phyloP scores from a whole-genome alignment of 2,888 invertebrate genomes.

The Epistrophe grossulariae region DNA sequence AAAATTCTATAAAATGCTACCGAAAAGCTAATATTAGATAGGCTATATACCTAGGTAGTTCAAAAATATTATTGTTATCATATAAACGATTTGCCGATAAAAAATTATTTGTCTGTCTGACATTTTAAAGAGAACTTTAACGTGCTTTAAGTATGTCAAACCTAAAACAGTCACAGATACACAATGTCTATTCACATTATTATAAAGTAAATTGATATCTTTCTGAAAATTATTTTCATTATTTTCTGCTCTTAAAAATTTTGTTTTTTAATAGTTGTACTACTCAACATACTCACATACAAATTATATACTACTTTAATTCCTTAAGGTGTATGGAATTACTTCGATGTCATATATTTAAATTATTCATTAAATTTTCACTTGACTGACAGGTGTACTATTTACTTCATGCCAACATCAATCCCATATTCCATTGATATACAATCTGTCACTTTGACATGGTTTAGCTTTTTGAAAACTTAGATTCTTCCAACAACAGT shows the following conservation, averaged over 20 bases:
- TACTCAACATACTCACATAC: not conserved
- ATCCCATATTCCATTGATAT: slow-evolving; percentile 17
- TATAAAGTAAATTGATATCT: too few species aligned
- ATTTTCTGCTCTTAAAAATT: not conserved
- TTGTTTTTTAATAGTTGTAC: not conserved
- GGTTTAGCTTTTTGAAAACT: not conserved
- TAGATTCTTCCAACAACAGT: not conserved
- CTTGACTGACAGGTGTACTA: slow-evolving; percentile 21
- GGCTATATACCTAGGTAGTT: not conserved
- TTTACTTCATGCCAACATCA: not conserved
- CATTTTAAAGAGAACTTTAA: not conserved
- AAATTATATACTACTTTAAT: not conserved
- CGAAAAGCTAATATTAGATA: not conserved
- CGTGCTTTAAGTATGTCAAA: not conserved
- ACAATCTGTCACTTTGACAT: slow-evolving; percentile 16
- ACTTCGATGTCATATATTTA: not conserved
- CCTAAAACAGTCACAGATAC: not conserved
- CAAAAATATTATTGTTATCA: not conserved
- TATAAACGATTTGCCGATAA: not conserved
- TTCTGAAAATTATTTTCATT: not conserved
- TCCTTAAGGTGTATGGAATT: not conserved
- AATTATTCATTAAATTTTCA: not conserved
- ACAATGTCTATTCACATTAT: not conserved
- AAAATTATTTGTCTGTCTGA: not conserved
- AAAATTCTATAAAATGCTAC: not conserved